Base-by-base conservation (phyloP, 2,113 vertebrate species). In the Sylvia atricapilla region DNA sequence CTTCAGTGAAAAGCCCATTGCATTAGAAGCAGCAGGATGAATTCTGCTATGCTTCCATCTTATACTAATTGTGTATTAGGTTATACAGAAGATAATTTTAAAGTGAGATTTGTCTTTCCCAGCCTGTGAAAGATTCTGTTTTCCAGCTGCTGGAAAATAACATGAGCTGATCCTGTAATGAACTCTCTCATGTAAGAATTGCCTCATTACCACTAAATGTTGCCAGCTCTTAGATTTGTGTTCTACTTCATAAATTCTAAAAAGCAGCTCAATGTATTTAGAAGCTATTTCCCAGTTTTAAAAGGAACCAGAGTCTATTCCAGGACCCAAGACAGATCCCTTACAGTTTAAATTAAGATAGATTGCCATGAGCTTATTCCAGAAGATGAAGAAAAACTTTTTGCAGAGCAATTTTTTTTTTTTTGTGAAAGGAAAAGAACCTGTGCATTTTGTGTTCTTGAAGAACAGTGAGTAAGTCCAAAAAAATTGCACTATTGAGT, bases 331-430 rank as follows among this genome's bases (percentile, higher is more conserved):
- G 47, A 80, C 89, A 93, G 84, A 67, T 81, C 68, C 39, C 43
- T 93, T 82, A 43, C 31, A 33, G n/a, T 89, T 82, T 85, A 79
- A 95, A 95, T 94, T 76, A 96, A 91, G 89, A 95, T 70, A 89
- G 56, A 96, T 87, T 93, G 64, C 59, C 27, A 39, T 72, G 23
- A 89, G 46, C 19, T 92, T 69, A 60, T 91, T 95, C 89, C 58
- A 76, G 72, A 94, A 93, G 44, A 82, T 43, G 73, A 86, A 90
- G 63, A 74, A 95, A 87, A 90, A 43, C 22, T 3, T 91, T 91
- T 84, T 89, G 52, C 41, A 82, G 20, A 66, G 55, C 20, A 50
- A 53, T 84, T 5, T 30, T 8, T n/a, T 44, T 3, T 4, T 14
- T 64, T 50, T 21, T 64, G 47, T 43, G 5, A 50, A 66, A 30